Percentiles rank a stretch among this genome's conserved stretches.
phyloP scores from a whole-genome alignment of 2,797 vertebrate genomes.

The Numenius phaeopus region DNA sequence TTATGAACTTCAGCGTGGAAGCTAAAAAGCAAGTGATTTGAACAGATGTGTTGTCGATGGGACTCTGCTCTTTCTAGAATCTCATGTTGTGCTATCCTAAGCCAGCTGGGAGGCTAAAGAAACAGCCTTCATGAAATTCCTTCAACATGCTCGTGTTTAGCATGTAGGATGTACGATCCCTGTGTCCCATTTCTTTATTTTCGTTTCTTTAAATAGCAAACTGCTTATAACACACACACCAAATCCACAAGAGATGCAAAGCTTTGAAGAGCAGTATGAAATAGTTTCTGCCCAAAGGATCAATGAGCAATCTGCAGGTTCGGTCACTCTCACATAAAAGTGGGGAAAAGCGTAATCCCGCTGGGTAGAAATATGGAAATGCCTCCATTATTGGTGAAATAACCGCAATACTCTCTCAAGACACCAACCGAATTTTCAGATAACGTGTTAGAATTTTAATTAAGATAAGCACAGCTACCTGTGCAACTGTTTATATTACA shows the following conservation, averaged over 20 bases:
- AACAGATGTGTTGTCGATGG: conserved; percentile 51
- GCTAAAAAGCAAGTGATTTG: conserved; percentile 1
- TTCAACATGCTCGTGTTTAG: background rate
- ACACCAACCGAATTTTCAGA: background rate
- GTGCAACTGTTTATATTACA: background rate
- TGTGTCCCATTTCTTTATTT: background rate
- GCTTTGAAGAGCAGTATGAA: background rate
- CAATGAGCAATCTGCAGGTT: background rate
- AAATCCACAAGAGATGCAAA: background rate
- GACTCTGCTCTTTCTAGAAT: background rate
- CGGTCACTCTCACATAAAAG: background rate
- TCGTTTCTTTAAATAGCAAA: background rate
- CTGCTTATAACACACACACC: background rate
- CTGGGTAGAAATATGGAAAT: background rate
- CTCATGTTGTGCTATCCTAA: background rate
- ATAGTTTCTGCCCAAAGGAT: background rate
- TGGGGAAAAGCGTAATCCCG: background rate
- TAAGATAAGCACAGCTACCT: background rate
- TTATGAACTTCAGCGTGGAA: conserved; percentile 30
- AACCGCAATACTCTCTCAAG: background rate
- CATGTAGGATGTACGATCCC: background rate
- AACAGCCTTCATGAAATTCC: background rate
- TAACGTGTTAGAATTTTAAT: background rate
- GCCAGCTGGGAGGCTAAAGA: conserved; percentile 18
- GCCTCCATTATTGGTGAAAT: background rate